Base-by-base conservation (phyloP, 1,140 invertebrate genomes). In the Parapsyche elsis region DNA sequence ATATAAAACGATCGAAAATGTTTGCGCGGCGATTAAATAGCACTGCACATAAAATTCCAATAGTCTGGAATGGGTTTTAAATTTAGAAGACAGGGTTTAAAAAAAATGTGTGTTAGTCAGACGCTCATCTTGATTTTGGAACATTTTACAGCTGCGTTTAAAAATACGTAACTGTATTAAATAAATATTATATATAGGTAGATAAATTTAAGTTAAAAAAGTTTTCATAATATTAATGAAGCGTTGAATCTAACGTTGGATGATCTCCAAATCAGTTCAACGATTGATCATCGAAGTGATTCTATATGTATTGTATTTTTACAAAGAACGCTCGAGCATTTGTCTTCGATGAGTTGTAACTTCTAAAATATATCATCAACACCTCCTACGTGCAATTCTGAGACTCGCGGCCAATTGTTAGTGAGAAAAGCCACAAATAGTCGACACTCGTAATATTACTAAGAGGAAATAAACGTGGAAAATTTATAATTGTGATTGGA, bases 41-140 rank as follows among this genome's bases (percentile, higher is more conserved):
- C 30, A 38, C 30, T 38, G 30, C 2, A 38, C 57, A 61, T 61
- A 61, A 61, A 61, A 61, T 61, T 19, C 57, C 57, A 9, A 38
- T 21, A 61, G 57, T 61, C 57, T 61, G 57, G 57, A 61, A 61
- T 61, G 21, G 21, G 57, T 61, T 61, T 61, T 61, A 61, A 61
- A 61, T 19, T 19, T 61, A 61, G 57, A 61, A 61, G n/a, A 21
- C 5, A 57, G 19, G 53, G 53, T 57, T 61, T 19, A 19, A 21
- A 53, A 61, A 61, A 61, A 61, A 19, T 21, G 16, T 21, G 57
- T 61, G 16, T 53, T 61, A 61, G 57, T 61, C 57, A 2, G 57
- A 61, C 16, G 57, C 7, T 19, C 57, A 21, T 61, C 57, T 61
- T 19, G 57, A 61, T 61, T 61, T 61, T 61, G n/a, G 57, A 19